Conservation (phyloP, 2,113 vertebrate species). For the Nasalis larvatus region DNA sequence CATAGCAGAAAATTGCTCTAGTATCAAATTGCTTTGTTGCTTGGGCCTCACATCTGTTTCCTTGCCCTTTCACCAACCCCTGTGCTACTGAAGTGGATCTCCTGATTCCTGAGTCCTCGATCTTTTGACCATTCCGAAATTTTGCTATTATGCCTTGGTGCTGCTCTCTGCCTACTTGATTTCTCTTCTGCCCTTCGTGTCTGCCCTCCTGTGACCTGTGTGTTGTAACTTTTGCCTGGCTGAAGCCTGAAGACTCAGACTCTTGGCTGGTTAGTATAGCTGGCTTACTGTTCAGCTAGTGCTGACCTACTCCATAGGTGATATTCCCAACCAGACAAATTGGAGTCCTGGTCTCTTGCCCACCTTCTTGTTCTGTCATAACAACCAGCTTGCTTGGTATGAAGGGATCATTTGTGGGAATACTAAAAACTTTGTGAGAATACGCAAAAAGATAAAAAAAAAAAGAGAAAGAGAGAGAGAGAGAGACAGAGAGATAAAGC, state of each 20-base stretch:
- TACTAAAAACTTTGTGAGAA: neutral
- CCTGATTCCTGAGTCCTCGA: constrained; percentile 54
- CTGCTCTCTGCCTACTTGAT: neutral
- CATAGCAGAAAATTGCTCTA: neutral
- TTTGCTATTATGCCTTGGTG: neutral
- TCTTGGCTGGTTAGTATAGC: neutral
- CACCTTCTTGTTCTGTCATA: neutral
- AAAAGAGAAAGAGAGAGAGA: rapidly evolving
- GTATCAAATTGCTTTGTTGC: constrained; percentile 65
- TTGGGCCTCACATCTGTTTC: constrained; percentile 72
- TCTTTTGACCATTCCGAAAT: neutral
- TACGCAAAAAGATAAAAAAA: neutral
- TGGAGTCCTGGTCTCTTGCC: neutral
- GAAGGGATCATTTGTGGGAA: neutral
- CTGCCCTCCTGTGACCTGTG: neutral
- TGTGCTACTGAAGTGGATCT: constrained; percentile 30
- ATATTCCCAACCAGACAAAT: neutral
- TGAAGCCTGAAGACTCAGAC: neutral
- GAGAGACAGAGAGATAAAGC: neutral
- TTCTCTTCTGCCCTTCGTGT: neutral
- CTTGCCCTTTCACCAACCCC: constrained; percentile 49
- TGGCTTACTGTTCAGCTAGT: neutral
- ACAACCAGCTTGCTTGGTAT: neutral
- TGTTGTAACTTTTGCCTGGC: neutral
- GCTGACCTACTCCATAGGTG: neutral